These are phyloP conservation scores for Luscinia megarhynchos DNA, from an alignment of 2,797 vertebrate genomes.

Conservation along the genomic window DNA sequence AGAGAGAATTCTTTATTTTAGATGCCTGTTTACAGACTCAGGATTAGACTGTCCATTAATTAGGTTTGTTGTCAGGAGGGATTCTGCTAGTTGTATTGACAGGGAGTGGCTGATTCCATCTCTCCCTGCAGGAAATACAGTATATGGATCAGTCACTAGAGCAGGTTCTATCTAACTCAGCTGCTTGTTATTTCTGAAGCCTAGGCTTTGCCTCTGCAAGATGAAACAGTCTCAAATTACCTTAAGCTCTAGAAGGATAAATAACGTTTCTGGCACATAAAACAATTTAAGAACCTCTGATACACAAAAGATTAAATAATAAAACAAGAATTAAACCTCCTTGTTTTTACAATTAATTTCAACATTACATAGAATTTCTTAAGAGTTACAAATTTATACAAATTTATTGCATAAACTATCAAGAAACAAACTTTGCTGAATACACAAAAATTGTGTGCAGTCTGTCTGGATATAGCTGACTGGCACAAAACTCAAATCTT, in stretches of 20 bases:
- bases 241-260: not conserved
- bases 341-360: not conserved
- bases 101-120: not conserved
- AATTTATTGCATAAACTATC: not conserved
- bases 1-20: not conserved
- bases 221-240: not conserved
- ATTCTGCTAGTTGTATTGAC: not conserved
- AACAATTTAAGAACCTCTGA: not conserved
- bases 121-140: not conserved
- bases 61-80: not conserved
- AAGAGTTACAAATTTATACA: not conserved
- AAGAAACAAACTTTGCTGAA: not conserved
- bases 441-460: not conserved
- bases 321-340: not conserved
- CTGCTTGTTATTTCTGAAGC: not conserved
- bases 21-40: not conserved
- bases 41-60: not conserved
- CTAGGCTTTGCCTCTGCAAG: not conserved
- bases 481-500: not conserved
- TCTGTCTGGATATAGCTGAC: not conserved
- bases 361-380: not conserved
- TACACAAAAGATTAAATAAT: not conserved
- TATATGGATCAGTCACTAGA: not conserved
- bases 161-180: not conserved
- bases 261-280: not conserved